These are phyloP conservation scores for Pachyuromys duprasi DNA, from an alignment of 2,797 vertebrate genomes.

Conservation along the genomic window DNA sequence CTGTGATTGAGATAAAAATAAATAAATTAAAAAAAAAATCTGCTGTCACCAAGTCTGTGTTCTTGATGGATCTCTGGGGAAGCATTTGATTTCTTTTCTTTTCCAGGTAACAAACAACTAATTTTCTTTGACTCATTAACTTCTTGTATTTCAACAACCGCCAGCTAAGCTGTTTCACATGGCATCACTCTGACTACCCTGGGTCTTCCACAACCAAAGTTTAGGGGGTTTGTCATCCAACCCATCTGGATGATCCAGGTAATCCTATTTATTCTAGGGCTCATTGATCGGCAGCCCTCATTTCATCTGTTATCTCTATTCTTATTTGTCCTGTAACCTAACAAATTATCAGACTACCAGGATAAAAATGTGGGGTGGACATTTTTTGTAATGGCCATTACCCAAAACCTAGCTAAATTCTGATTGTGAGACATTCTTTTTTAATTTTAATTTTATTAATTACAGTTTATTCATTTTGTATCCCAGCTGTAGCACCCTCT, in stretches of 20 bases:
- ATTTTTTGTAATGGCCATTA: not conserved
- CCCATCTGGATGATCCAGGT: not conserved
- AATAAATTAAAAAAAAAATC: not conserved
- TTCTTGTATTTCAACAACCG: not conserved
- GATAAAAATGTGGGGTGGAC: not conserved
- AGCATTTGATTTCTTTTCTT: not conserved
- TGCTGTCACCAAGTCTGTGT: not conserved
- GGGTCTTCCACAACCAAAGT: not conserved
- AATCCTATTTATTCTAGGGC: not conserved
- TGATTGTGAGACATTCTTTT: not conserved
- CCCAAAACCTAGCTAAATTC: not conserved
- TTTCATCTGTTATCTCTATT: not conserved
- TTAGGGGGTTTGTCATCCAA: not conserved
- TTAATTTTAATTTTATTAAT: not conserved
- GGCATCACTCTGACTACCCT: not conserved
- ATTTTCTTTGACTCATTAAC: not conserved
- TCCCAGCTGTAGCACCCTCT: too few species aligned
- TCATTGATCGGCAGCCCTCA: not conserved
- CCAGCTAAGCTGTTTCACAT: not conserved
- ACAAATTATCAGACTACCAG: not conserved
- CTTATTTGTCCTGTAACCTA: constrained; percentile 5
- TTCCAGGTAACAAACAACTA: not conserved
- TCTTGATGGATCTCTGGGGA: not conserved
- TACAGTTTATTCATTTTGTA: too few species aligned
- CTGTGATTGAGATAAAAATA: too few species aligned